Conservation (phyloP, 2,797 vertebrate genomes). For the Xiphorhynchus erythropygius region DNA sequence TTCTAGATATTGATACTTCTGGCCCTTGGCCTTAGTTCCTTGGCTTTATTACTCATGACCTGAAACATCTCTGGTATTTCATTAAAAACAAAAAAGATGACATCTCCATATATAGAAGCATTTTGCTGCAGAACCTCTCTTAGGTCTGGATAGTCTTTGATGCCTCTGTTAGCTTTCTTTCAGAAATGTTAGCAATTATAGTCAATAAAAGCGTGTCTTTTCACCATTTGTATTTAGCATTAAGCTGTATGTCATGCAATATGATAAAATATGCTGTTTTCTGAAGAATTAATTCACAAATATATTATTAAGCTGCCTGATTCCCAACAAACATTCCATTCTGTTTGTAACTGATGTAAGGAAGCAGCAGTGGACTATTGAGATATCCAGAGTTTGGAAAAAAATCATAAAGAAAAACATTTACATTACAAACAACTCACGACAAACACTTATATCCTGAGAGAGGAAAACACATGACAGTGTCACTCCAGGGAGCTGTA, state of each 20-base stretch:
- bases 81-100: neutral
- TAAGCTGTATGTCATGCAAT: neutral
- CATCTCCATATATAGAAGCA: neutral
- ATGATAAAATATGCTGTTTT: neutral
- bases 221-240: neutral
- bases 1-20: neutral
- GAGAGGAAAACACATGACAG: neutral
- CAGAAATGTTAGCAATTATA: neutral
- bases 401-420: neutral
- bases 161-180: neutral
- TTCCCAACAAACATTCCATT: neutral
- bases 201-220: neutral
- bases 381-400: neutral
- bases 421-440: neutral
- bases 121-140: neutral
- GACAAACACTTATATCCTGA: neutral
- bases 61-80: neutral
- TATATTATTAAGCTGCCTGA: neutral
- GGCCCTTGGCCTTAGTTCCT: neutral
- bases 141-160: neutral
- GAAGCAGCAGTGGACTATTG: neutral
- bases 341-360: neutral
- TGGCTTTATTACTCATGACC: neutral
- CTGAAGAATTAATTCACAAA: neutral
- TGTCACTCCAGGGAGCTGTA: neutral